These are phyloP conservation scores for Sympetrum striolatum DNA, from an alignment of 2,888 invertebrate species.

Conservation along the genomic window DNA sequence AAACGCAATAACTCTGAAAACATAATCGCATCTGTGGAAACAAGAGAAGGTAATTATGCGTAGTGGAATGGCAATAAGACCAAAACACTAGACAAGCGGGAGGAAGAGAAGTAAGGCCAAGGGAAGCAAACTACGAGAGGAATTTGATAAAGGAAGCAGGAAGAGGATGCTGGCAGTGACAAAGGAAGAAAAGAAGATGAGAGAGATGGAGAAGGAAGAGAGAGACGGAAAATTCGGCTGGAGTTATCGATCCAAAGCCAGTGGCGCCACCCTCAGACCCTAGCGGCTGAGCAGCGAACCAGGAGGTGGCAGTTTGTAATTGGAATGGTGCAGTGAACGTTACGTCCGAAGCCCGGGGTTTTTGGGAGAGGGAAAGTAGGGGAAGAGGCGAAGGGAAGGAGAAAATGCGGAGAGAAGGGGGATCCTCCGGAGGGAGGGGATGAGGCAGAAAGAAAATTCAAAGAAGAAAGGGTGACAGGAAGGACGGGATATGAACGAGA, in stretches of 20 bases:
- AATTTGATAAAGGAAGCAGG: not conserved
- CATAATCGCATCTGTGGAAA: not conserved
- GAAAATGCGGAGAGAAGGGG: not conserved
- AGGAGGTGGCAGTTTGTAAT: slow-evolving; percentile 43
- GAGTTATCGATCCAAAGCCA: slow-evolving; percentile 28
- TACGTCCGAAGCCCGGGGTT: slow-evolving; percentile 33
- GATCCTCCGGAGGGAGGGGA: not conserved
- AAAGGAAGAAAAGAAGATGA: not conserved
- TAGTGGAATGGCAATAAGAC: not conserved
- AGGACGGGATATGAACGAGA: not conserved
- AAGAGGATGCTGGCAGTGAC: not conserved
- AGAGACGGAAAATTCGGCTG: not conserved
- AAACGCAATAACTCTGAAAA: not conserved
- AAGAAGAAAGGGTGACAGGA: no score
- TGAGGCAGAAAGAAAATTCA: no score
- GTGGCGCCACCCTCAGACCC: slow-evolving; percentile 43
- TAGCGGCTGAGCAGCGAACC: slow-evolving; percentile 42
- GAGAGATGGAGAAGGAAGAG: not conserved
- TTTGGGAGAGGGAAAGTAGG: not conserved
- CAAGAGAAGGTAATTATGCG: slow-evolving; percentile 16
- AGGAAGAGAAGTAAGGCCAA: not conserved
- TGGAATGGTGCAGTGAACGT: slow-evolving; percentile 41
- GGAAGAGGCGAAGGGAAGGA: not conserved
- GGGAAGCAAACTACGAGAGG: not conserved
- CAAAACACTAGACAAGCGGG: not conserved